Evolutionary conservation across 2,113 vertebrate species (phyloP).

Genomic region (Eurystomus gularis): DNA sequence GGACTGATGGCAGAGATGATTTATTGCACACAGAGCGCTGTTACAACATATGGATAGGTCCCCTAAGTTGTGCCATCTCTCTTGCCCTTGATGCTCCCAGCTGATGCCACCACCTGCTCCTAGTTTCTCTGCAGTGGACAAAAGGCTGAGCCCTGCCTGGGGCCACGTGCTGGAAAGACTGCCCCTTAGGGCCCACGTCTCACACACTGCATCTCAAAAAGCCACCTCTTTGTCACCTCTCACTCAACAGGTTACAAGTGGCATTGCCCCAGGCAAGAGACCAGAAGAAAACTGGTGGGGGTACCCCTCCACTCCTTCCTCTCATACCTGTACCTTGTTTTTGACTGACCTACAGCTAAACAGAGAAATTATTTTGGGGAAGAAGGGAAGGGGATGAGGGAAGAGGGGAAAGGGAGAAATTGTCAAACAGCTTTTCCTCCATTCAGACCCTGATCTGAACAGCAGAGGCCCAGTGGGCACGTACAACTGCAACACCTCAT

Average conservation of each 20-base stretch:
- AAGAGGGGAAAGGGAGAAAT: neutral
- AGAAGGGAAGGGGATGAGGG: neutral
- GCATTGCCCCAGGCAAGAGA: neutral
- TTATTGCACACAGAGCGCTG: neutral
- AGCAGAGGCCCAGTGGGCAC: neutral
- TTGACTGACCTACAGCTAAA: neutral
- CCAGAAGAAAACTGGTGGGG: neutral
- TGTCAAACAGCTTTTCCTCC: neutral
- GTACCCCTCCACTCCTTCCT: neutral
- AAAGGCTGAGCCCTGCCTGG: neutral
- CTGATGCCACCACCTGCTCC: neutral
- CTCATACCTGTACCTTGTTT: neutral
- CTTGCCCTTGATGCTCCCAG: neutral
- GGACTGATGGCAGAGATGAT: neutral
- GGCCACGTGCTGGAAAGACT: neutral
- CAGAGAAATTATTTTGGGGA: neutral
- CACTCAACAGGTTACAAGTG: rapidly evolving
- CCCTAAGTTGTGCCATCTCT: neutral
- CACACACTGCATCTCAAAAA: rapidly evolving
- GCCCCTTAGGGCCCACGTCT: neutral
- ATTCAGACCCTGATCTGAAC: neutral
- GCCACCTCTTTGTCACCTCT: neutral
- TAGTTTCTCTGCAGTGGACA: neutral
- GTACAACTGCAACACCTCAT: neutral
- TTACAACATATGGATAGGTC: neutral